phyloP scores from a whole-genome alignment of 2,888 invertebrate genomes.

The Drosophila helvetica region DNA sequence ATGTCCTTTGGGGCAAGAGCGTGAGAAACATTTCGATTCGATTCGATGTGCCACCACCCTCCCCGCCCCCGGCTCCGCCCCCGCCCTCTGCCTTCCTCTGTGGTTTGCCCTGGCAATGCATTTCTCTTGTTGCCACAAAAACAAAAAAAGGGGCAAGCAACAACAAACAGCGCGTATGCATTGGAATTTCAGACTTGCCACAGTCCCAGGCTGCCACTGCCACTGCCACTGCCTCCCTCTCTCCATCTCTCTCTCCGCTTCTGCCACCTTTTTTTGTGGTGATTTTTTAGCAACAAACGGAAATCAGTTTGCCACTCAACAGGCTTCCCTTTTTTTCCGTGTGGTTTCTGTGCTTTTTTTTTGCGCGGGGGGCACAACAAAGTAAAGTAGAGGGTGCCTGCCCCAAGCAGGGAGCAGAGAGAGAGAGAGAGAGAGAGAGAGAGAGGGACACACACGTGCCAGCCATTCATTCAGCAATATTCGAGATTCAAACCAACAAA shows the following conservation, averaged over 20 bases:
- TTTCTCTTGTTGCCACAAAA: constrained; percentile 78
- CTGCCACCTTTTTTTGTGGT: constrained; percentile 1
- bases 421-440: constrained; percentile 1
- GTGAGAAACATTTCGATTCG: constrained; percentile 63
- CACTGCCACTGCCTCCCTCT: background rate
- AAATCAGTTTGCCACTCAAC: constrained; percentile 81
- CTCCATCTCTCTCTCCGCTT: background rate
- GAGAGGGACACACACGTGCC: constrained; percentile 62
- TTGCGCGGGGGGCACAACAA: background rate
- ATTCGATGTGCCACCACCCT: constrained; percentile 17
- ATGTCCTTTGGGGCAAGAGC: constrained; percentile 71
- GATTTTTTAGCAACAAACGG: constrained; percentile 68
- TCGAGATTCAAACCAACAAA: constrained; percentile 27
- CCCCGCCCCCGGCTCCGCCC: constrained; percentile 18
- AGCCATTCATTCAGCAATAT: constrained; percentile 56
- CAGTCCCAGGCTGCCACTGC: constrained; percentile 23
- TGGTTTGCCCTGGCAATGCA: constrained; percentile 65
- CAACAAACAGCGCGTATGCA: constrained; percentile 74
- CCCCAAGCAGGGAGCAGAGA: background rate
- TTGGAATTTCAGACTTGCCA: constrained; percentile 74
- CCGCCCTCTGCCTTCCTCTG: constrained; percentile 33
- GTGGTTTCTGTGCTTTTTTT: constrained; percentile 46
- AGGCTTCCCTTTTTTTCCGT: constrained; percentile 82
- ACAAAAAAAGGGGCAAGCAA: constrained; percentile 53
- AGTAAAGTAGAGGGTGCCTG: background rate